These are phyloP conservation scores for Tachysurus fulvidraco DNA, from an alignment of 2,113 vertebrate genomes.

Conservation along the genomic window DNA sequence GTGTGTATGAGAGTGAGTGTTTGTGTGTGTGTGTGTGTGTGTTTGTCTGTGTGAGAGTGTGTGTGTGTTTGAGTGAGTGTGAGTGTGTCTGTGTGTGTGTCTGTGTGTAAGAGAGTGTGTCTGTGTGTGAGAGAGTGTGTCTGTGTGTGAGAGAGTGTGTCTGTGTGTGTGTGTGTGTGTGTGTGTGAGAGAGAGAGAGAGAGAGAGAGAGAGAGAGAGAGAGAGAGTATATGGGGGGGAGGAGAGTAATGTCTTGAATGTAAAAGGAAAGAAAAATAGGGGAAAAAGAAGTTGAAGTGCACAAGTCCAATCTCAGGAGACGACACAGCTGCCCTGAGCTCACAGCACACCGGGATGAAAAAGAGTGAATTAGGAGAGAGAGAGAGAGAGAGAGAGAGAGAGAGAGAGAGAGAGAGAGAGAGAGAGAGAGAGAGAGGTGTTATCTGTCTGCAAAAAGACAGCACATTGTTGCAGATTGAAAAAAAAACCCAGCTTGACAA, in stretches of 20 bases:
- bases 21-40: too few relatives aligned
- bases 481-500: not conserved
- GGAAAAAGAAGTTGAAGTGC: slow-evolving; percentile 50
- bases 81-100: too few relatives aligned
- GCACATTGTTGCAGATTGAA: not conserved
- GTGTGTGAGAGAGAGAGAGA: not conserved
- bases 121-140: not conserved
- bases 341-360: slow-evolving; percentile 67
- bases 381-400: slow-evolving; percentile 22
- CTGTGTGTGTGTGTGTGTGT: too few relatives aligned
- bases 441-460: not conserved
- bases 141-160: too few relatives aligned
- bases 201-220: not conserved
- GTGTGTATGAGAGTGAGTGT: too few relatives aligned
- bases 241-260: not conserved
- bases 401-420: not conserved
- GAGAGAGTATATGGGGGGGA: not conserved
- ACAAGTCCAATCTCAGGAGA: slow-evolving; percentile 59
- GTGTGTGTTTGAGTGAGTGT: too few relatives aligned
- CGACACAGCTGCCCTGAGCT: slow-evolving; percentile 59
- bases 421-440: not conserved
- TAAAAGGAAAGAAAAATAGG: slow-evolving; percentile 16
- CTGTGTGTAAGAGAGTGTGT: too few relatives aligned
- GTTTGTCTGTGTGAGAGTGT: too few relatives aligned
- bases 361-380: slow-evolving; percentile 64